Conservation (phyloP, 1,140 invertebrate genomes). For the Eupeodes corollae region DNA sequence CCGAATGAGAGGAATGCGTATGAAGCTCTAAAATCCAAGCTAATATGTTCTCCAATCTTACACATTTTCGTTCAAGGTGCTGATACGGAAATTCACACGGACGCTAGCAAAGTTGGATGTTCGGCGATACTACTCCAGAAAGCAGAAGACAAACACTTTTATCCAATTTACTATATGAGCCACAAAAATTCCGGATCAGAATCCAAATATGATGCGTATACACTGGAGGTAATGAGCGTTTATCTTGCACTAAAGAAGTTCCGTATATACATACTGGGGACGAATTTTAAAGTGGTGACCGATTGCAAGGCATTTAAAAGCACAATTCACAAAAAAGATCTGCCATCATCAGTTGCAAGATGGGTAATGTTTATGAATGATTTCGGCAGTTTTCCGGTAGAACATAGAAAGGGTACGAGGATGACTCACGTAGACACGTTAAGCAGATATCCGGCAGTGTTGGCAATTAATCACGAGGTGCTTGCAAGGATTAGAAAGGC, state of each 20-base stretch:
- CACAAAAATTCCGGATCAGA: background rate
- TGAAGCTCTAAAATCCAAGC: too few relatives aligned
- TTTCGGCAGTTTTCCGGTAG: slow-evolving; percentile 28
- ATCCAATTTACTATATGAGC: background rate
- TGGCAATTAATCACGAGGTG: slow-evolving; percentile 5
- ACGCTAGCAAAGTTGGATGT: slow-evolving; percentile 18
- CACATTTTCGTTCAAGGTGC: too few relatives aligned
- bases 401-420: slow-evolving; percentile 26
- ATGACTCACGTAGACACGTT: slow-evolving; percentile 39
- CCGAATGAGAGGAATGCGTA: too few relatives aligned
- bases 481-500: slow-evolving; percentile 2
- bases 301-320: slow-evolving; percentile 29
- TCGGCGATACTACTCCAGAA: slow-evolving; percentile 16
- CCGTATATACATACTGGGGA: slow-evolving; percentile 11
- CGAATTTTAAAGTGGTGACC: slow-evolving; percentile 5
- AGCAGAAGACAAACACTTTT: background rate
- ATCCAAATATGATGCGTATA: slow-evolving; percentile 8
- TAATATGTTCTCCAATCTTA: too few relatives aligned
- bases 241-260: slow-evolving; percentile 15
- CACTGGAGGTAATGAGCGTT: slow-evolving; percentile 17
- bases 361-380: slow-evolving; percentile 25
- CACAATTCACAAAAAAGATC: slow-evolving; percentile 22
- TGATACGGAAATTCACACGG: slow-evolving; percentile 29
- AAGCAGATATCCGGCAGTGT: slow-evolving; percentile 23
- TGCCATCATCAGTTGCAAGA: slow-evolving; percentile 10